Evolutionary conservation across 2,113 vertebrate genomes (phyloP), one percentile per base, ranked within the genome.

Genomic region (Cottus gobio): DNA sequence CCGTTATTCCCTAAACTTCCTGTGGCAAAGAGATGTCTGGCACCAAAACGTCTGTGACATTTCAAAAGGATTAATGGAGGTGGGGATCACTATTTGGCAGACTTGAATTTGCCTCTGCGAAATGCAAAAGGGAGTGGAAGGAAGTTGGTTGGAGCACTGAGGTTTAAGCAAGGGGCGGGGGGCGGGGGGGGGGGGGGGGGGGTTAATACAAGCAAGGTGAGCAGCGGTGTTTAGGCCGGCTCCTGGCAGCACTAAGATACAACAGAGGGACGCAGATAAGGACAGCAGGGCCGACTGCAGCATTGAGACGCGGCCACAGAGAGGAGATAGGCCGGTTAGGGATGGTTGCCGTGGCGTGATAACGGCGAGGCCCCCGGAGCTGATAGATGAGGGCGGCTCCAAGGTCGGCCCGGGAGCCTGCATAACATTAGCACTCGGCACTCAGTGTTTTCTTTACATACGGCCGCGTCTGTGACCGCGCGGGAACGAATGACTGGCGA

Each of bases 311-410:
- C 61, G 52, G 73, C 66, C 71, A 18, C 46, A n/a, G 56, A 65
- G 69, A 20, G 62, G n/a, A 65, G 75, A 67, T 18, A 48, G 67
- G 65, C 57, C 54, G 68, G 24, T 24, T 54, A 80, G 78, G 75
- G 72, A 71, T 22, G 83, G 83, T 78, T 76, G 78, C 61, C 1
- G 71, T 5, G 46, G 28, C 1, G 39, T 82, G 89, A 93, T 90
- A 93, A 90, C 30, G 50, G 30, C 0, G 46, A 63, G 58, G 57
- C 64, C 68, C 71, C 71, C 34, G 2, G 31, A 12, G 79, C 86
- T 83, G 85, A 87, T 65, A 73, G 89, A 91, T 87, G 85, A 84
- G 80, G 76, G 68, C 64, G 60, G 88, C 83, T 80, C 74, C 81
- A 86, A 92, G 89, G 89, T 91, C 88, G 73, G 77, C 56, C 77